Percentiles rank a stretch among this genome's conserved stretches.
These are phyloP conservation scores for Holacanthella duospinosa DNA, from an alignment of 2,888 invertebrate genomes.

Conservation along the genomic window DNA sequence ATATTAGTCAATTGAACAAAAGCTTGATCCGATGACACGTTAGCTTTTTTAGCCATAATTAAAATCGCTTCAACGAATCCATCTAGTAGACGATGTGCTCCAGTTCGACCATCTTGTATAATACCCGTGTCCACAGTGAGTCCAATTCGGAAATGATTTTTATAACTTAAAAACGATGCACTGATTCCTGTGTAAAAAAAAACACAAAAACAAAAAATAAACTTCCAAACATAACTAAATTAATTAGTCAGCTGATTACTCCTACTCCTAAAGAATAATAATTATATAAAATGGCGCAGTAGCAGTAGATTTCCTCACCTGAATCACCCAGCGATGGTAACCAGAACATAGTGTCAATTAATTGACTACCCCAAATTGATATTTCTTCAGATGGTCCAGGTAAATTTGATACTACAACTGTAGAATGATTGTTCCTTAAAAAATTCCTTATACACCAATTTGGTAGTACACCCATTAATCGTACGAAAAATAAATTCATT, in stretches of 20 bases:
- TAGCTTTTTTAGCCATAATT: not conserved
- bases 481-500: conserved; percentile 29
- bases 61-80: not conserved
- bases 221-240: not conserved
- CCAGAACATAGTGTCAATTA: conserved; percentile 34
- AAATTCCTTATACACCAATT: conserved; percentile 24
- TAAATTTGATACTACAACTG: conserved; percentile 31
- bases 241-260: not conserved
- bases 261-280: not conserved
- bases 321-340: conserved; percentile 29
- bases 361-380: conserved; percentile 24
- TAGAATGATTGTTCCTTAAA: conserved; percentile 27
- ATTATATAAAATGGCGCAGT: not conserved
- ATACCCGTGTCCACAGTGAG: conserved; percentile 29
- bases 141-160: conserved; percentile 26
- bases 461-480: conserved; percentile 26
- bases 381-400: conserved; percentile 25
- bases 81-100: not conserved
- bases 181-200: conserved; percentile 23
- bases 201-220: not conserved
- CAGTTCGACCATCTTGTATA: conserved; percentile 18
- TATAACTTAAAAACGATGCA: conserved; percentile 30
- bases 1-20: not conserved
- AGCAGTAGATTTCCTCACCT: conserved; percentile 18
- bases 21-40: not conserved